Evolutionary conservation across 2,888 invertebrate genomes (phyloP).

Genomic region (Hypercompe scribonia): DNA sequence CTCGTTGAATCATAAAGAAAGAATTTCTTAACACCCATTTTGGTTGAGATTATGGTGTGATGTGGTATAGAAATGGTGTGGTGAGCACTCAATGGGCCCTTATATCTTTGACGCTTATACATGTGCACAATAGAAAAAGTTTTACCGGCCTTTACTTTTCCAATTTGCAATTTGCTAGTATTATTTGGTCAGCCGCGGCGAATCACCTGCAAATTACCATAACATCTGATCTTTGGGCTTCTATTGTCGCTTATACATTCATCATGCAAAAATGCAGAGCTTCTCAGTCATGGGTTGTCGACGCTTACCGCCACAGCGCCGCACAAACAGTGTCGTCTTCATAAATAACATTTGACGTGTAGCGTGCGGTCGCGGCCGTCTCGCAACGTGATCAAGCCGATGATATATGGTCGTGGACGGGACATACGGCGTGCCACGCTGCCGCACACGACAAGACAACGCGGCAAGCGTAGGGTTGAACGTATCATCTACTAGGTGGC

Average conservation of each 20-base stretch:
- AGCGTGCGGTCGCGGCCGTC: background rate
- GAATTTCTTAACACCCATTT: too few species aligned
- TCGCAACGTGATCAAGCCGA: slow-evolving; percentile 33
- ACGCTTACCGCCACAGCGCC: background rate
- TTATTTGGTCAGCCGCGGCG: background rate
- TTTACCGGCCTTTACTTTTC: too few species aligned
- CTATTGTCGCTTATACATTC: background rate
- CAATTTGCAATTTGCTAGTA: background rate
- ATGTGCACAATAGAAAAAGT: too few species aligned
- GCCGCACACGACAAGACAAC: background rate
- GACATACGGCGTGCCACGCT: slow-evolving; percentile 21
- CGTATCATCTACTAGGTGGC: too few species aligned
- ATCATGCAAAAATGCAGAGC: slow-evolving; percentile 2
- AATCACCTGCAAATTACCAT: background rate
- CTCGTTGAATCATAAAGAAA: too few species aligned
- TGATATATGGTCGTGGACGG: slow-evolving; percentile 47
- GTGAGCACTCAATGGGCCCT: too few species aligned
- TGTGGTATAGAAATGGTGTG: too few species aligned
- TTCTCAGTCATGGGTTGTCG: slow-evolving; percentile 10
- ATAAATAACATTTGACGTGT: slow-evolving; percentile 16
- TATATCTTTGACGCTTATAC: too few species aligned
- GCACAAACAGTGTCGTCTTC: slow-evolving; percentile 9
- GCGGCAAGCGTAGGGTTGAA: slow-evolving; percentile 7
- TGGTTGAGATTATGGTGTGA: too few species aligned
- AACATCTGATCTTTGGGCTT: background rate